These are phyloP conservation scores for Florisuga fusca DNA, from an alignment of 2,797 vertebrate genomes.

Conservation along the genomic window DNA sequence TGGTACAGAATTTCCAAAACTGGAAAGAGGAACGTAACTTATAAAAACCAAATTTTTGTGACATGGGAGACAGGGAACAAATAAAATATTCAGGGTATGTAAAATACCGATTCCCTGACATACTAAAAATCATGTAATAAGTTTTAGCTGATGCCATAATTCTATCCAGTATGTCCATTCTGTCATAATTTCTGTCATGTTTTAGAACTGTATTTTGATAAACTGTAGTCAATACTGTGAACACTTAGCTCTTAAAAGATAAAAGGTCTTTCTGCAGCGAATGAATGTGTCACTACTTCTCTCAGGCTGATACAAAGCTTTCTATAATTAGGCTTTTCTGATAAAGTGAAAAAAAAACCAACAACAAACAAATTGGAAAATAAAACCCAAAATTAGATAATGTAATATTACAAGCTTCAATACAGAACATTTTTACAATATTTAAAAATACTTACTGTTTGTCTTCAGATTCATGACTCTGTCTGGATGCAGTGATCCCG, in stretches of 20 bases:
- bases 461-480: background rate
- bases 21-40: background rate
- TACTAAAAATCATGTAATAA: background rate
- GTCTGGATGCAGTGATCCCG: background rate
- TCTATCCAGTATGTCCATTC: background rate
- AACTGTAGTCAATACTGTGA: background rate
- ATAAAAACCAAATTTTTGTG: background rate
- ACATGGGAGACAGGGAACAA: background rate
- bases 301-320: background rate
- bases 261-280: background rate
- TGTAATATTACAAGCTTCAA: background rate
- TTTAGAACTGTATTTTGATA: background rate
- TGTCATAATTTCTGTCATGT: background rate
- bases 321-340: background rate
- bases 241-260: background rate
- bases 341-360: background rate
- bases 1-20: background rate
- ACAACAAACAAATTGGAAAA: background rate
- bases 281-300: background rate
- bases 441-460: constrained; percentile 50
- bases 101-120: background rate
- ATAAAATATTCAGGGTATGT: background rate
- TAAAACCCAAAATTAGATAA: background rate
- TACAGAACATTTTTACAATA: background rate
- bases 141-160: background rate